Base-by-base conservation (phyloP, 2,113 vertebrate genomes). In the Microtus oregoni region DNA sequence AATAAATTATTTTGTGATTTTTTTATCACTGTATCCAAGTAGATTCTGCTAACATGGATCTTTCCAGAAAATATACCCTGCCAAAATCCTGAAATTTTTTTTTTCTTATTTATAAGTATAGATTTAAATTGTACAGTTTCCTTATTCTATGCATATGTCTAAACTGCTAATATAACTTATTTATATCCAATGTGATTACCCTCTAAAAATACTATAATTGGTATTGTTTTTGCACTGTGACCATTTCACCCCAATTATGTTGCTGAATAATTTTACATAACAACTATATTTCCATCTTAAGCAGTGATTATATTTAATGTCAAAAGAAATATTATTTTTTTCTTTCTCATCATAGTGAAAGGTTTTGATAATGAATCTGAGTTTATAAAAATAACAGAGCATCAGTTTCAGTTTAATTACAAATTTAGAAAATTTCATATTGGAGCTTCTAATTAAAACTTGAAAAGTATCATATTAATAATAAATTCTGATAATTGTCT, bases 331-430 rank as follows among this genome's bases (percentile, higher is more conserved):
- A 94, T 94, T 76, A 96, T 35, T 6, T 12, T 83, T 41, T 94
- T 73, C 63, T 32, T 75, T 96, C 52, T 52, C 52, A 52, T 52
- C 52, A 52, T 4, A 52, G 52, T 82, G 82, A 75, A 3, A 73
- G 17, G 28, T 61, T 89, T 38, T 90, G 90, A 95, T 81, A 93
- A 83, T 81, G 81, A 32, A 0, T 55, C 0, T 1, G 68, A 94
- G 30, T 30, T 87, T 83, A 65, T 86, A 44, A 20, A 86, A 85
- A 93, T 63, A 85, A 86, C 8, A 9, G 0, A 28, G 1, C 0
- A 70, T 44, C 44, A 81, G 28, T 91, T 91, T 52, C 94, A 86
- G 89, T 95, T 93, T 92, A 92, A 89, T 96, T 94, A 91, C 15
- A 67, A 47, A 83, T 83, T 86, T 94, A 68, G 44, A 77, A 65